Base-by-base conservation (phyloP, 2,888 invertebrate species). In the Cheilosia impressa region DNA sequence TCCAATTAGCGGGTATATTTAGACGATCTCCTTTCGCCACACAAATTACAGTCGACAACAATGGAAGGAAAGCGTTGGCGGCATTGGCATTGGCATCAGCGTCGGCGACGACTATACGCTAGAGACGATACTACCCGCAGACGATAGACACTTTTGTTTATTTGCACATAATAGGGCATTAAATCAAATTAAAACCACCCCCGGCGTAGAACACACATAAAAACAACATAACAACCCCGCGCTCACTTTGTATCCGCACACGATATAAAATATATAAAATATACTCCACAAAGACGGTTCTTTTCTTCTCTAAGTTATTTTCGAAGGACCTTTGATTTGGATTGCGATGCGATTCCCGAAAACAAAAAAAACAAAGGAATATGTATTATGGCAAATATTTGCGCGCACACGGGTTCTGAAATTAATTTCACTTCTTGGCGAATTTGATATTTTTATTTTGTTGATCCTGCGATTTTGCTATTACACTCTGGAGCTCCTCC, bases 1-100 rank as follows among this genome's bases (percentile, higher is more conserved):
- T 84, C 84, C 84, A 84, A 84, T 84, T 80, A 76, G 69, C 60
- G 75, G 84, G 80, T 66, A 66, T 68, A 63, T 68, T 83, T 57
- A 63, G 63, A 24, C 57, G 69, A 69, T 81, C 65, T 63, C 76
- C 53, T 69, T 57, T 65, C 22, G 27, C 76, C 63, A 68, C 73
- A 73, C 60, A 80, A 68, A 62, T 41, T 53, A 52, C 68, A 47
- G 55, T 78, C 34, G 13, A 47, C 47, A 27, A 53, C 34, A n/a
- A 34, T 15, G 24, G 5, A 15, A 7, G 24, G n/a, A 31, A 27
- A 13, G 27, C 13, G 31, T 27, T 43, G 41, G 9, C 19, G 15
- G 13, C 31, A 5, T 3, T 17, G 27, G 9, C n/a, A 15, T n/a
- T 24, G 19, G 38, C 22, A 22, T 22, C 15, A 34, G 41, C 27